phyloP scores from a whole-genome alignment of 2,797 vertebrate genomes.

The Moxostoma hubbsi region DNA sequence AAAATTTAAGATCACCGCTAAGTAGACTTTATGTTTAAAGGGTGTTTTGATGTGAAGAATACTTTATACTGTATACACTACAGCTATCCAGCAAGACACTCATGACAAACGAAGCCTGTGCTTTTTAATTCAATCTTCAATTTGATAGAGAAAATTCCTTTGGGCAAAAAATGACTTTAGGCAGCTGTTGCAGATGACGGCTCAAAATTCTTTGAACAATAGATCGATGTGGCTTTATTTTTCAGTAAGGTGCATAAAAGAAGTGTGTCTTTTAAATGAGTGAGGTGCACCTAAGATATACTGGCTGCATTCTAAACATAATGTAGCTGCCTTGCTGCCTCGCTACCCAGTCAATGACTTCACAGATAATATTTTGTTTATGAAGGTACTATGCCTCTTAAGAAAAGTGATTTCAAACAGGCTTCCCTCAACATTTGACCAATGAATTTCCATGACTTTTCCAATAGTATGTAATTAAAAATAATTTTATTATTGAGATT shows the following conservation, averaged over 20 bases:
- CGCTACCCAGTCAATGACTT: too few relatives aligned
- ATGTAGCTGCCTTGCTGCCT: too few relatives aligned
- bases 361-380: too few relatives aligned
- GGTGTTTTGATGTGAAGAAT: slow-evolving; percentile 83
- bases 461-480: too few relatives aligned
- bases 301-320: too few relatives aligned
- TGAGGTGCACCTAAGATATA: background rate
- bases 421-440: too few relatives aligned
- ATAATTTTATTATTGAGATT: too few relatives aligned
- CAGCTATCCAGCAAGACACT: slow-evolving; percentile 80
- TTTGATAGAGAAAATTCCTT: slow-evolving; percentile 65
- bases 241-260: slow-evolving; percentile 13
- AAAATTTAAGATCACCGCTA: slow-evolving; percentile 80
- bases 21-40: slow-evolving; percentile 80
- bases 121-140: slow-evolving; percentile 78
- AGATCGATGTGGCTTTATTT: slow-evolving; percentile 40
- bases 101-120: slow-evolving; percentile 75
- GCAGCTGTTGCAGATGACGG: slow-evolving; percentile 33
- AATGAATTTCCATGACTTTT: too few relatives aligned
- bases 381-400: too few relatives aligned
- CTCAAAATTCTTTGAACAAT: slow-evolving; percentile 43
- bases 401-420: too few relatives aligned
- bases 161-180: slow-evolving; percentile 56
- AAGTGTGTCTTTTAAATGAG: background rate
- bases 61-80: slow-evolving; percentile 77